phyloP scores from a whole-genome alignment of 2,113 vertebrate genomes.

The Puma concolor region DNA sequence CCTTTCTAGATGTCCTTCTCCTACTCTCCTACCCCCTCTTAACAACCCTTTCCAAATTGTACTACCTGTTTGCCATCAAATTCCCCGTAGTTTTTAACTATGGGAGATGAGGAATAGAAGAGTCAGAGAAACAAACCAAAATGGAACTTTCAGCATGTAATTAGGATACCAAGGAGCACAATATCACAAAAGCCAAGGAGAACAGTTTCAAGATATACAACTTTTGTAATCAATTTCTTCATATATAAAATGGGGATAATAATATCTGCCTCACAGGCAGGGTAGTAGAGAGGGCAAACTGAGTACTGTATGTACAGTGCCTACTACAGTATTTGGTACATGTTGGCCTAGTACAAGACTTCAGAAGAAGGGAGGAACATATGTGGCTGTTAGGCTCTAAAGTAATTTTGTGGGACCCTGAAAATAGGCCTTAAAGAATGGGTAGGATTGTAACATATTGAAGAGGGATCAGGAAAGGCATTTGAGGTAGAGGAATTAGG shows the following conservation, averaged over 20 bases:
- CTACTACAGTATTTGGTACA: not conserved
- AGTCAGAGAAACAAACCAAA: not conserved
- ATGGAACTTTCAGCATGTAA: not conserved
- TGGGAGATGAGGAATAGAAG: not conserved
- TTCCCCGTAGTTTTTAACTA: not conserved
- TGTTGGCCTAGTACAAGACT: not conserved
- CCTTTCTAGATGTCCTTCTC: not conserved
- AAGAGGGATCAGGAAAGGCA: not conserved
- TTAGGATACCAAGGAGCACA: not conserved
- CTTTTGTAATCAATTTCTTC: not conserved
- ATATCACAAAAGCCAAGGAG: conserved; percentile 19
- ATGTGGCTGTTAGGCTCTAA: not conserved
- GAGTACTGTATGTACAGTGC: not conserved
- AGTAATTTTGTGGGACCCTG: not conserved
- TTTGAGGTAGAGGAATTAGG: not conserved
- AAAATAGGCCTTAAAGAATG: not conserved
- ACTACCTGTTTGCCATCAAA: not conserved
- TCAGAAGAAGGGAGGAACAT: not conserved
- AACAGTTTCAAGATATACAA: not conserved
- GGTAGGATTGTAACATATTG: not conserved
- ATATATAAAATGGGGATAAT: conserved; percentile 27
- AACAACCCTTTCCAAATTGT: not conserved
- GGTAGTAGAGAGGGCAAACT: not conserved
- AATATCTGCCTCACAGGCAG: conserved; percentile 31
- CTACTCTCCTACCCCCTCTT: not conserved